Percentiles rank a stretch among this genome's conserved stretches.
Conservation (phyloP, 2,113 vertebrate species). For the Sylvia atricapilla region DNA sequence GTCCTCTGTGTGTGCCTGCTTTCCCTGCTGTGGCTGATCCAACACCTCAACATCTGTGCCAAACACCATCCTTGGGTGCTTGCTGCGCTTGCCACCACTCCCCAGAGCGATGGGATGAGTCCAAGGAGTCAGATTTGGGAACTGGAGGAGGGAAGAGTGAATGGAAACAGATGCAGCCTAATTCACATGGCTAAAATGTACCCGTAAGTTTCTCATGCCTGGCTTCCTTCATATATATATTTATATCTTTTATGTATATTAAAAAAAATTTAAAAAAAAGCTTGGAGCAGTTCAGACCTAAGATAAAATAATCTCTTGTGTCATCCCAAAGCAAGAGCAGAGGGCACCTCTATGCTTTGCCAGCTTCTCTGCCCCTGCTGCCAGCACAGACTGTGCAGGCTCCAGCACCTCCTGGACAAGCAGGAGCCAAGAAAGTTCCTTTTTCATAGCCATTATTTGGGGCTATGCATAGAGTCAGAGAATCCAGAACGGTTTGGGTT, state of each 20-base stretch:
- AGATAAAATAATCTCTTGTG: neutral
- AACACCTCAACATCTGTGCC: neutral
- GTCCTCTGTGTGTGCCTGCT: neutral
- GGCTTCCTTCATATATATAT: neutral
- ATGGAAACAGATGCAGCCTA: neutral
- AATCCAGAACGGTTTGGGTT: neutral
- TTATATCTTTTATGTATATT: neutral
- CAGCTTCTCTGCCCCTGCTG: neutral
- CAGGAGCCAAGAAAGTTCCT: neutral
- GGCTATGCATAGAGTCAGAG: neutral
- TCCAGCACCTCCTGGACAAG: neutral
- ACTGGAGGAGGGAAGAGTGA: neutral
- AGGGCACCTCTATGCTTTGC: neutral
- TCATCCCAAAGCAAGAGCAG: neutral
- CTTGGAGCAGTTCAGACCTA: neutral
- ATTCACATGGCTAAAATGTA: neutral
- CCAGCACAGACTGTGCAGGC: fast-evolving
- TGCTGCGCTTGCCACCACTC: neutral
- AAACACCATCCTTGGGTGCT: neutral
- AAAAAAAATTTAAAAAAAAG: neutral
- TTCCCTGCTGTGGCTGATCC: neutral
- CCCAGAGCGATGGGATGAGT: neutral
- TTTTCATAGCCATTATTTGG: neutral
- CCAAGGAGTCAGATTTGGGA: neutral
- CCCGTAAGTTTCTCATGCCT: neutral